phyloP scores from a whole-genome alignment of 1,140 invertebrate species.

The Pogonomyrmex californicus region DNA sequence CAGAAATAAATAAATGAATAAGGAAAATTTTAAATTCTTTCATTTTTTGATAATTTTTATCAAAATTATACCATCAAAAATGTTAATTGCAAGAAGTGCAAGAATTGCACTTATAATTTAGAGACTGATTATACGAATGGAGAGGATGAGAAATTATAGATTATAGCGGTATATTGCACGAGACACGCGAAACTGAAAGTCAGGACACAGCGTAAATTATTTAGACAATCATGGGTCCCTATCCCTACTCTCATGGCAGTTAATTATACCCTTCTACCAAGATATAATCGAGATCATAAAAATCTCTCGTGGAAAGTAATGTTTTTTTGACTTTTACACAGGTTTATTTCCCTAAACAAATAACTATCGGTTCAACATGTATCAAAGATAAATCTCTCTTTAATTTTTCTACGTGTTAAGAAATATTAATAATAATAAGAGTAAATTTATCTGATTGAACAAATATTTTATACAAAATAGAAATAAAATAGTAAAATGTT shows the following conservation, averaged over 20 bases:
- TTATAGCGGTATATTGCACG: slow-evolving; percentile 55
- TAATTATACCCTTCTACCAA: slow-evolving; percentile 74
- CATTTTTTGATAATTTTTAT: background rate
- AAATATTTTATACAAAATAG: background rate
- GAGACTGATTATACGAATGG: background rate
- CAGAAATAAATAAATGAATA: slow-evolving; percentile 23
- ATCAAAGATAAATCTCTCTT: slow-evolving; percentile 3
- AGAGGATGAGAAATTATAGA: slow-evolving; percentile 3
- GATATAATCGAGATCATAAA: slow-evolving; percentile 69
- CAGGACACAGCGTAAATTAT: slow-evolving; percentile 73
- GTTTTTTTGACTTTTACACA: slow-evolving; percentile 20
- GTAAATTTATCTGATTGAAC: background rate
- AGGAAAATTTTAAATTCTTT: background rate
- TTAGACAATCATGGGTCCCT: slow-evolving; percentile 68
- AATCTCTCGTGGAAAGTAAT: slow-evolving; percentile 68
- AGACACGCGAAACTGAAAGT: slow-evolving; percentile 54
- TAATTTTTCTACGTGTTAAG: slow-evolving; percentile 39
- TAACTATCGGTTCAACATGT: slow-evolving; percentile 38
- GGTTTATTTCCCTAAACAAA: slow-evolving; percentile 37
- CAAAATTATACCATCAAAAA: background rate
- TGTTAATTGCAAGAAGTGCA: background rate
- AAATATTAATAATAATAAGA: slow-evolving; percentile 11
- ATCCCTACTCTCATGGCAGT: slow-evolving; percentile 64
- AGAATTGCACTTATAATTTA: background rate
- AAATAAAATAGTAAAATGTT: background rate